A percentile compares a stretch with the other conserved stretches of the same genome.
Conservation (phyloP, 1,140 invertebrate species). For the Radopholus similis region DNA sequence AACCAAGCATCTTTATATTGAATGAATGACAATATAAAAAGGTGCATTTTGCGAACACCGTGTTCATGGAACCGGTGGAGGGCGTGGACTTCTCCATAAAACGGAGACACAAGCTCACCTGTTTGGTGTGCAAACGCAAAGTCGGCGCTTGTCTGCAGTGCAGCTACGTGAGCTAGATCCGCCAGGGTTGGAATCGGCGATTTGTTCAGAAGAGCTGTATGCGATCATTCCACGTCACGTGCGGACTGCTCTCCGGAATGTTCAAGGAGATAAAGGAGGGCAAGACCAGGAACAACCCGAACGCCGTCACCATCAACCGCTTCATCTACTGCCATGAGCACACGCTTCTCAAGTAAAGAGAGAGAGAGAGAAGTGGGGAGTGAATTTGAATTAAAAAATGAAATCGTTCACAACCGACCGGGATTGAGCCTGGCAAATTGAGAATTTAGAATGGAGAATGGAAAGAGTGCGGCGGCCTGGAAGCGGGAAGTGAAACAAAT, state of each 20-base stretch:
- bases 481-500: constrained; percentile 31
- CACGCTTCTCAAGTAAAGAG: constrained; percentile 2
- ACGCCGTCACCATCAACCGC: constrained; percentile 35
- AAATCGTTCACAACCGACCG: neutral
- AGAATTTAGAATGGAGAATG: neutral
- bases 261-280: constrained; percentile 30
- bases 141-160: constrained; percentile 96
- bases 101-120: constrained; percentile 87
- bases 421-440: neutral
- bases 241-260: constrained; percentile 35
- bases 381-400: neutral
- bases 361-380: neutral
- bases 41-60: constrained; percentile 47
- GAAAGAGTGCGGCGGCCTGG: constrained; percentile 22
- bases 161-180: constrained; percentile 33
- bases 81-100: constrained; percentile 90
- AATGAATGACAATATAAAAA: neutral
- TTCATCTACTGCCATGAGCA: constrained; percentile 41
- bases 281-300: constrained; percentile 11
- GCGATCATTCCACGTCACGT: constrained; percentile 39
- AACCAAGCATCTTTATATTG: neutral
- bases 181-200: neutral
- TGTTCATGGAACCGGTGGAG: constrained; percentile 78
- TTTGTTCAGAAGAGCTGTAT: constrained; percentile 29
- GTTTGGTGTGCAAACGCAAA: constrained; percentile 91